Conservation (phyloP, 2,797 vertebrate genomes). For the Gymnopithys bicolor region DNA sequence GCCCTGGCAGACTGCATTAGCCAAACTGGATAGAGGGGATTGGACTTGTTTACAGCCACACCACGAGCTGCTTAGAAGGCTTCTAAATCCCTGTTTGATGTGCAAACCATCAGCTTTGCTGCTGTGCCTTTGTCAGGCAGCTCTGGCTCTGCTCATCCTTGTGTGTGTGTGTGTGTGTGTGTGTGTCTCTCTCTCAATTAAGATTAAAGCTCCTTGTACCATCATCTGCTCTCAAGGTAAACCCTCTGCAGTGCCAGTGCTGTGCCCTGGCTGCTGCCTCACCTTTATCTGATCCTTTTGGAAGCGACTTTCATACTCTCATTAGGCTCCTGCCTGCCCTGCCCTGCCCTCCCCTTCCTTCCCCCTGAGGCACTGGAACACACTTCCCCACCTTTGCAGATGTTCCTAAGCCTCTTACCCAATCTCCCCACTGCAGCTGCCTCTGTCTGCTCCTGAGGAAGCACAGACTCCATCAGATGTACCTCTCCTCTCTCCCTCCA, state of each 20-base stretch:
- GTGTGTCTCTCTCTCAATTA: conserved; percentile 74
- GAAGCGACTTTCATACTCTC: conserved; percentile 57
- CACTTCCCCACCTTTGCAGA: conserved; percentile 1
- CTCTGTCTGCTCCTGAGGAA: neutral
- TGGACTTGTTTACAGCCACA: conserved; percentile 87
- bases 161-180: conserved; percentile 60
- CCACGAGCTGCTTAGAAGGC: conserved; percentile 81
- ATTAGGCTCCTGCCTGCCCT: neutral
- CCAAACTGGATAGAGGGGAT: conserved; percentile 84
- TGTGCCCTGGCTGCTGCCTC: conserved; percentile 49
- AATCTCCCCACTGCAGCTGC: neutral
- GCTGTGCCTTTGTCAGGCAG: conserved; percentile 56
- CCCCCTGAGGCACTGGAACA: neutral
- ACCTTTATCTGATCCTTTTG: conserved; percentile 42
- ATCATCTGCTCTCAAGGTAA: conserved; percentile 57
- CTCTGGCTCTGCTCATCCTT: conserved; percentile 60
- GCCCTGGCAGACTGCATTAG: conserved; percentile 85
- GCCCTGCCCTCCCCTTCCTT: neutral
- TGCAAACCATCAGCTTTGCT: conserved; percentile 84
- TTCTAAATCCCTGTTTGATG: conserved; percentile 87
- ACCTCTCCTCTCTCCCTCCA: neutral
- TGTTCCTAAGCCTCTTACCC: conserved; percentile 22
- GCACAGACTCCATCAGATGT: neutral
- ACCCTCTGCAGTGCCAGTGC: conserved; percentile 35
- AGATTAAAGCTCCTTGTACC: conserved; percentile 73